A percentile compares a stretch with the other conserved stretches of the same genome.
These are phyloP conservation scores for Heliangelus exortis DNA, from an alignment of 2,797 vertebrate species.

Conservation along the genomic window DNA sequence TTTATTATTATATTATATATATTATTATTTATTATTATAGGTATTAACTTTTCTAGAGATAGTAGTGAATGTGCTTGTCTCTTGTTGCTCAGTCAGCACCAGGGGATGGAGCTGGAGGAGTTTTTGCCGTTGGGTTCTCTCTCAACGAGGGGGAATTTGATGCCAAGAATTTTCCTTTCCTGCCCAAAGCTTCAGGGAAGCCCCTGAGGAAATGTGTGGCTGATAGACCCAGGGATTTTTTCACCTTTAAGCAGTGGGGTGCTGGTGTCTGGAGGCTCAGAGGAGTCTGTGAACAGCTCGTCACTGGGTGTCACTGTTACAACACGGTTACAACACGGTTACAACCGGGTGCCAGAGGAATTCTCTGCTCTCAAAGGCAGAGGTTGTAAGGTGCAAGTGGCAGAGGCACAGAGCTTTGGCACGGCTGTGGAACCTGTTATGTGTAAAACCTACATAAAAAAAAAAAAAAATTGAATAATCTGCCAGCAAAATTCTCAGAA, in stretches of 20 bases:
- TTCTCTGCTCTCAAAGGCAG: not conserved
- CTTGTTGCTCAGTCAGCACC: not conserved
- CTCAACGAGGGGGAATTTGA: not conserved
- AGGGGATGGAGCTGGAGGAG: not conserved
- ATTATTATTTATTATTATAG: too few species aligned
- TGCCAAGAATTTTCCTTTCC: not conserved
- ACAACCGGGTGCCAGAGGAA: not conserved
- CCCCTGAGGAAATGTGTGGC: not conserved
- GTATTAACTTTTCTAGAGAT: not conserved
- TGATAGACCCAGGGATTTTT: not conserved
- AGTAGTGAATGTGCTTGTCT: not conserved
- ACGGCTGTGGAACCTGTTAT: fast-evolving
- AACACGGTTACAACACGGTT: not conserved
- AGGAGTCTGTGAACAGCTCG: not conserved
- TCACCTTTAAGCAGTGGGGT: not conserved
- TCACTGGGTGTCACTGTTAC: constrained; percentile 68
- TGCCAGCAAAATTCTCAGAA: not conserved
- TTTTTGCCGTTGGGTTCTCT: not conserved
- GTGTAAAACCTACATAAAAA: fast-evolving
- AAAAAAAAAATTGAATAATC: fast-evolving
- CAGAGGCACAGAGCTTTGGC: fast-evolving
- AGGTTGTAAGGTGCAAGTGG: not conserved
- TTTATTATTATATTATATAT: too few species aligned
- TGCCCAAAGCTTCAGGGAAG: not conserved
- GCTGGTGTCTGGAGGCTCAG: not conserved